Evolutionary conservation across 2,888 invertebrate genomes (phyloP), one percentile per base, ranked within the genome.

Genomic region (Ashinkailepas kermadecensis): DNA sequence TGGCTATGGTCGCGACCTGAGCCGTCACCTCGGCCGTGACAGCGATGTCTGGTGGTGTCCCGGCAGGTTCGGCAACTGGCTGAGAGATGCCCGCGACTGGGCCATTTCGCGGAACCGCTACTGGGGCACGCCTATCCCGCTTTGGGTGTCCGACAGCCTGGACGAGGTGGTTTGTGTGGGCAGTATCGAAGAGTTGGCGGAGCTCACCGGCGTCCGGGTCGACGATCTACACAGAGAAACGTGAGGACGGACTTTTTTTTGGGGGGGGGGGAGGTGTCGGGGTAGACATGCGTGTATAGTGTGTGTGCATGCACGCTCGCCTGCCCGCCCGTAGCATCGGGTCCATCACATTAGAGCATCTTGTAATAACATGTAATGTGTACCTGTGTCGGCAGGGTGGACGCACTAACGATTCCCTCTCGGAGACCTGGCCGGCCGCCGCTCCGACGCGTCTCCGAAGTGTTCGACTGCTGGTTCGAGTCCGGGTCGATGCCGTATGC

Each of bases 391-490:
- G 23, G 54, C 85, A 91, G 91, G 86, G 93, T 99, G 85, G 99
- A 99, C 88, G 90, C 93, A 85, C 89, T 99, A 83, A 94, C 94
- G 86, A 99, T 99, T 85, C 97, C 98, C 0, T 99, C 99, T 0
- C 90, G 90, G 81, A 90, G 92, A 64, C 91, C 92, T 0, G 97
- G 96, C 11, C 91, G 92, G 82, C 95, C 96, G 8, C 94, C 94
- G 18, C 88, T 99, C 59, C 91, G 90, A 84, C 91, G 99, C 81
- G 92, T 99, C 9, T 87, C 93, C 0, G 97, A 99, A 88, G 99
- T 99, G 0, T 99, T 99, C 88, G 99, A 99, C 88, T 99, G 99
- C 87, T 99, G 99, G 99, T 99, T 99, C 88, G 99, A 99, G 88
- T 97, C 97, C 0, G 99, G 99, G 8, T 96, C 97, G 25, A 99